Evolutionary conservation across 2,888 invertebrate genomes (phyloP).

Genomic region (Osedax frankpressi): DNA sequence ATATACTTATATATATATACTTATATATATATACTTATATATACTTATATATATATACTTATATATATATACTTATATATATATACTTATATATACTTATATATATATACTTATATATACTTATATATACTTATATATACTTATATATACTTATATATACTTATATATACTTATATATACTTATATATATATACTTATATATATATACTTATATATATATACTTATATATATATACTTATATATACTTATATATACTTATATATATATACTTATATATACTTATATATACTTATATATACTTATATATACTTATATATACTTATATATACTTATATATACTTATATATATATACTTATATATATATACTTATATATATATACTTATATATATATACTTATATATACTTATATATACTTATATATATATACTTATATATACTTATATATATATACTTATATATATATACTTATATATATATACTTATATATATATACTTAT

Average conservation of each 20-base stretch:
- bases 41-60: neutral
- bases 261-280: neutral
- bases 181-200: neutral
- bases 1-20: neutral
- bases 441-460: neutral
- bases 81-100: neutral
- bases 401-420: neutral
- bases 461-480: constrained; percentile 8
- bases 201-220: neutral
- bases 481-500: neutral
- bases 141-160: neutral
- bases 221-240: neutral
- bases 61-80: neutral
- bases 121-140: neutral
- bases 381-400: neutral
- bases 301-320: neutral
- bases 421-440: neutral
- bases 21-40: neutral
- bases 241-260: neutral
- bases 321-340: neutral
- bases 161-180: neutral
- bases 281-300: neutral
- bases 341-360: neutral
- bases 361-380: neutral
- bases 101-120: neutral